Base-by-base conservation (phyloP, 2,797 vertebrate species). In the Pitangus sulphuratus region DNA sequence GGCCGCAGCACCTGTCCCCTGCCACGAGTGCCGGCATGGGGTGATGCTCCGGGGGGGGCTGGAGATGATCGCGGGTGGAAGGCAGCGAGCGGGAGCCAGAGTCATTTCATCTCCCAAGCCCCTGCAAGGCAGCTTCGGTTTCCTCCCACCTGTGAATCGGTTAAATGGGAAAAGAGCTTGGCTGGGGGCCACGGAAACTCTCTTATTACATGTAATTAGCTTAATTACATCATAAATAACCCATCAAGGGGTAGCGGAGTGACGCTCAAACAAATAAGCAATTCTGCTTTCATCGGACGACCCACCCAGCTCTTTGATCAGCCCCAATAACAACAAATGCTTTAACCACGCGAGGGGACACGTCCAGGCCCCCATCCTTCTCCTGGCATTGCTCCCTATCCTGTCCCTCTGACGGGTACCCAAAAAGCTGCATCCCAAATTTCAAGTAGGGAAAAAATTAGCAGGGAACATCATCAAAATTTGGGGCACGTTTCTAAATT, bases 201-300 rank as follows among this genome's bases (percentile, higher is more conserved):
- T 96, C 93, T 92, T 96, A 97, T 97, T 97, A 95, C 96, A 95
- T 96, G 97, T 97, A 97, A 97, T 97, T 97, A 97, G 96, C 94
- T 97, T 97, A 97, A 97, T 97, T 97, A 95, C 96, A 97, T 97
- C 96, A 97, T 97, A 97, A 97, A 97, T 97, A 96, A 96, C 95
- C 96, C 97, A 97, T 97, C 97, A 97, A 97, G 97, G 91, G 96
- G 96, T 96, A 97, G 93, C 30, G 22, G 95, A 97, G 95, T 96
- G 96, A 95, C 20, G 94, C 94, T 97, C 93, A 97, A 97, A 96
- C 97, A 97, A 97, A 97, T 97, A 95, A 95, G 94, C 96, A 92
- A 93, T 97, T 95, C 96, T 82, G 86, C 92, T 96, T 96, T 96
- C 94, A 90, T 94, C 71, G 47, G 61, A 65, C 44, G 62, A 95